phyloP scores from a whole-genome alignment of 1,140 invertebrate species.

The Drosophila simulans region DNA sequence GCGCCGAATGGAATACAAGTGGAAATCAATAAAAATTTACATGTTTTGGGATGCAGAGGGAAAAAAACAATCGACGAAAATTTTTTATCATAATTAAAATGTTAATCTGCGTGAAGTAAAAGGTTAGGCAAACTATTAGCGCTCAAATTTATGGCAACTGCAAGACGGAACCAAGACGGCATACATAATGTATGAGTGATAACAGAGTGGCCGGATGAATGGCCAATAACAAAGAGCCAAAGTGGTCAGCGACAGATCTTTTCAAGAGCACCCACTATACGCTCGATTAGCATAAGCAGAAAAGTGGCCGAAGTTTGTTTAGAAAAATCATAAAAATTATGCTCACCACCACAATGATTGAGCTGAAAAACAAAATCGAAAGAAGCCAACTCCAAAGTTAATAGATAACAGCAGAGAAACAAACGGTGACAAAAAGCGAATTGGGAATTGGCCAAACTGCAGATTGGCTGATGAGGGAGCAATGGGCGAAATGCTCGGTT shows the following conservation, averaged over 20 bases:
- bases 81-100: constrained; percentile 82
- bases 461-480: constrained; percentile 30
- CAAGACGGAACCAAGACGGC: constrained; percentile 73
- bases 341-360: constrained; percentile 26
- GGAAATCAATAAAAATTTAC: constrained; percentile 74
- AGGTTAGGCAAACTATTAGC: constrained; percentile 82
- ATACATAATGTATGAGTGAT: constrained; percentile 78
- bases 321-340: constrained; percentile 60
- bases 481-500: constrained; percentile 22
- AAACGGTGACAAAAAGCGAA: constrained; percentile 38
- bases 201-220: constrained; percentile 61
- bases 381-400: not conserved
- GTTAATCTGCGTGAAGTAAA: constrained; percentile 83
- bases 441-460: constrained; percentile 24
- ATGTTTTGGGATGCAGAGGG: constrained; percentile 46
- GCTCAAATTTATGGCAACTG: constrained; percentile 75
- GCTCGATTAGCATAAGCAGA: constrained; percentile 63
- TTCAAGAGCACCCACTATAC: constrained; percentile 82
- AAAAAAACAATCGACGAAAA: constrained; percentile 67
- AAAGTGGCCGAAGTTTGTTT: constrained; percentile 39
- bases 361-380: constrained; percentile 1
- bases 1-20: constrained; percentile 57
- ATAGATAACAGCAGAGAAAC: constrained; percentile 10
- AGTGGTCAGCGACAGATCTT: constrained; percentile 55
- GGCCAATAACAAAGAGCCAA: constrained; percentile 61